Evolutionary conservation across 2,113 vertebrate genomes (phyloP), one percentile per base, ranked within the genome.

Genomic region (Corydoras maculifer): DNA sequence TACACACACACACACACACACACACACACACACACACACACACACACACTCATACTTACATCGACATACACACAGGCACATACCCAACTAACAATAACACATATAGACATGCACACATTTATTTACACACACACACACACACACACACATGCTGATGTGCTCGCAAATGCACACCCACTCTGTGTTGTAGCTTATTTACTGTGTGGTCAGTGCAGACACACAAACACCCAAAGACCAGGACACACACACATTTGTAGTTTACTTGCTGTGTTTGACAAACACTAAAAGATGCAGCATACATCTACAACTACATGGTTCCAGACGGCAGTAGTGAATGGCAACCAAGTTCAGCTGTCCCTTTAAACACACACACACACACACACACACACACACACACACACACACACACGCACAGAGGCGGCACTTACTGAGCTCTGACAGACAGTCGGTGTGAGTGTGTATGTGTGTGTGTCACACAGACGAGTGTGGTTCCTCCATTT

Each of bases 21-120:
- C 31, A 43, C 60, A 62, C 31, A 62, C 31, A 62, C 31, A 61
- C 59, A 61, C 58, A 59, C 58, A 59, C 58, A 59, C 58, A 59
- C 15, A 53, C 51, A 53, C 58, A 29, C 3, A 29, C 10, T 10
- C 18, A 60, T 9, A 29, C 29, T 25, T 29, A 60, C 10, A 29
- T 25, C 8, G 3, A 60, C 18, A 8, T 25, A 29, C 18, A 67
- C 58, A 15, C 30, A 31, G 60, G 25, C 7, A 7, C 14, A 55
- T 64, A 68, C 53, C 48, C 48, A 6, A 50, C 12, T 30, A 67
- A n/a, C 51, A 61, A 12, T 51, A 18, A 48, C 35, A 32, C 29
- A 81, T 74, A 77, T 62, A 76, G 60, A 75, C 69, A 79, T 73
- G 59, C 35, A 43, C 35, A 43, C 35, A 5, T 43, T 5, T 43